phyloP scores from a whole-genome alignment of 2,797 vertebrate genomes.

The Calcarius lapponicus region DNA sequence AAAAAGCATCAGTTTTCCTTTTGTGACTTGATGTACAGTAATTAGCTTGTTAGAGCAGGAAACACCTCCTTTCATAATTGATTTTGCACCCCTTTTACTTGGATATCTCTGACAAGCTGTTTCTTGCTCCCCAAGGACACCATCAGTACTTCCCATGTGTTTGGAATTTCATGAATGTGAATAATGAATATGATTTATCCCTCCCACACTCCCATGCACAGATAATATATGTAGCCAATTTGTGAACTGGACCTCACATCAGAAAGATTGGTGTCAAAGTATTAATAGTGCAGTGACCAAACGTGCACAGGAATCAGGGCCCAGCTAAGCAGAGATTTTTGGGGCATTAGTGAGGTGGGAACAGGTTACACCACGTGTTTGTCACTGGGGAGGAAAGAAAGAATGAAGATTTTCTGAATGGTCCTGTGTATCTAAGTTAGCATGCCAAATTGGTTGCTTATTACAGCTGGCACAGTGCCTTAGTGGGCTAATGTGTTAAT shows the following conservation, averaged over 20 bases:
- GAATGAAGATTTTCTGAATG: slow-evolving; percentile 57
- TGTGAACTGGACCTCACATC: slow-evolving; percentile 31
- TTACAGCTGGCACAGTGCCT: slow-evolving; percentile 73
- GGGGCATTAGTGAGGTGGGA: background rate
- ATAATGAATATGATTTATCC: slow-evolving; percentile 73
- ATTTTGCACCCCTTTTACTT: slow-evolving; percentile 74
- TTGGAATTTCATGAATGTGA: slow-evolving; percentile 72
- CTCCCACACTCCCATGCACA: slow-evolving; percentile 48
- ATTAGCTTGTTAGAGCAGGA: slow-evolving; percentile 74
- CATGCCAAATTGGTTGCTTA: slow-evolving; percentile 68
- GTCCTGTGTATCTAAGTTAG: slow-evolving; percentile 39
- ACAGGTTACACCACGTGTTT: background rate
- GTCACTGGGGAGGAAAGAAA: background rate
- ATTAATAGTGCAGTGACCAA: background rate
- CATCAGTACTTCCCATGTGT: slow-evolving; percentile 72
- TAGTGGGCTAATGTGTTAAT: slow-evolving; percentile 73
- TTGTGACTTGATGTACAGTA: slow-evolving; percentile 73
- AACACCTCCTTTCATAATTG: slow-evolving; percentile 75
- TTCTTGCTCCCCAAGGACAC: slow-evolving; percentile 68
- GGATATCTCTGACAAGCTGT: slow-evolving; percentile 73
- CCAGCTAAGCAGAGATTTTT: slow-evolving; percentile 16
- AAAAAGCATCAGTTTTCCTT: slow-evolving; percentile 71
- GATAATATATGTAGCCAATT: slow-evolving; percentile 65
- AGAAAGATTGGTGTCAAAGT: slow-evolving; percentile 1
- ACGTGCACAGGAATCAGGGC: background rate